Conservation (phyloP, 1,140 invertebrate species). For the Oppia nitens region DNA sequence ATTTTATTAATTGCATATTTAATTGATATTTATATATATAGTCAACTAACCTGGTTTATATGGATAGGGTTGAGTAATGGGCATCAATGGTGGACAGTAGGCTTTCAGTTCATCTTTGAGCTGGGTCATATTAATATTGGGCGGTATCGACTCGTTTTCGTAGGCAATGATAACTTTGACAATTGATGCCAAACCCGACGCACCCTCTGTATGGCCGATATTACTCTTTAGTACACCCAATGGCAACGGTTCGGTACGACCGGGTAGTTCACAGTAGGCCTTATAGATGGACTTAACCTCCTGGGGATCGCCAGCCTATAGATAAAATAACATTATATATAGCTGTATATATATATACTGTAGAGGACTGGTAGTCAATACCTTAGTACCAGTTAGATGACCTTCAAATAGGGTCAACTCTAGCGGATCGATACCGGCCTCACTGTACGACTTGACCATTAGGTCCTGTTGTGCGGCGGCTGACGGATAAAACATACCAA, state of each 20-base stretch:
- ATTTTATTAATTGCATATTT: too few relatives aligned
- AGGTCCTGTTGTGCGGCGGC: slow-evolving; percentile 67
- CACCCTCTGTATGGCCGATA: slow-evolving; percentile 75
- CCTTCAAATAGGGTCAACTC: slow-evolving; percentile 78
- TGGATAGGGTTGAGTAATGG: slow-evolving; percentile 43
- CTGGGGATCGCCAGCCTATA: slow-evolving; percentile 43
- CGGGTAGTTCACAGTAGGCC: too few relatives aligned
- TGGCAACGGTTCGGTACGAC: slow-evolving; percentile 42
- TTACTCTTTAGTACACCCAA: slow-evolving; percentile 86
- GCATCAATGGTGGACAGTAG: too few relatives aligned
- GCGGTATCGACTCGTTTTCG: slow-evolving; percentile 65
- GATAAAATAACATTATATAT: too few relatives aligned
- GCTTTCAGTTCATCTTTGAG: slow-evolving; percentile 51
- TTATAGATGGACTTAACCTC: slow-evolving; percentile 65
- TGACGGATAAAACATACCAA: slow-evolving; percentile 59
- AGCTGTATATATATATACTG: too few relatives aligned
- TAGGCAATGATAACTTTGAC: slow-evolving; percentile 76
- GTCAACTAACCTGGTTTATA: slow-evolving; percentile 15
- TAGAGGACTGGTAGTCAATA: too few relatives aligned
- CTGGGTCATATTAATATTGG: slow-evolving; percentile 70
- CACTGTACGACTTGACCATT: slow-evolving; percentile 61
- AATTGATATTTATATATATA: too few relatives aligned
- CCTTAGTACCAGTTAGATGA: slow-evolving; percentile 93
- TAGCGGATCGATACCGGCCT: slow-evolving; percentile 54
- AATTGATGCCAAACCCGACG: slow-evolving; percentile 64